These are phyloP conservation scores for Dipodomys stephensi DNA, from an alignment of 2,113 vertebrate species.

Conservation along the genomic window DNA sequence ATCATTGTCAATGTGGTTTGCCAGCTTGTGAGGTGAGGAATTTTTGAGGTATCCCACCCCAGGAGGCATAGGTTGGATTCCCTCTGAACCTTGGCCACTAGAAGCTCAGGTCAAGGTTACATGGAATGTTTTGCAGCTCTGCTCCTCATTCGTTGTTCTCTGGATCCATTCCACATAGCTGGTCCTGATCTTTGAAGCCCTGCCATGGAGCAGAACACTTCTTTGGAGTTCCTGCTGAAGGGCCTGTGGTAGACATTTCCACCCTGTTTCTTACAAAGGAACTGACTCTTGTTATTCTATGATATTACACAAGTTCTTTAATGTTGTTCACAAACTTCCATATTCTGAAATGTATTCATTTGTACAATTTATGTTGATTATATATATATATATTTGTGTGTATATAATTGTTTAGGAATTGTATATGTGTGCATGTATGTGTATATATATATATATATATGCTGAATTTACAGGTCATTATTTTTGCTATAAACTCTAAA, in stretches of 20 bases:
- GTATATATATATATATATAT: no score
- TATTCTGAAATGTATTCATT: slow-evolving; percentile 1
- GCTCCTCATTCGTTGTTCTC: not conserved
- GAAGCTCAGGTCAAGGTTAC: not conserved
- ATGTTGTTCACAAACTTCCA: not conserved
- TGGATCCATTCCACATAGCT: not conserved
- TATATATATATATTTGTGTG: not conserved
- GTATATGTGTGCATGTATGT: not conserved
- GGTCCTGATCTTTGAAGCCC: not conserved
- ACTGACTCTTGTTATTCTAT: not conserved
- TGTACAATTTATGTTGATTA: not conserved
- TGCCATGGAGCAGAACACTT: not conserved
- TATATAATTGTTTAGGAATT: not conserved
- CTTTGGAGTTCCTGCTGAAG: not conserved
- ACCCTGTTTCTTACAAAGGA: not conserved
- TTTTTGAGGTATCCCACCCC: not conserved
- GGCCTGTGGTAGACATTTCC: not conserved
- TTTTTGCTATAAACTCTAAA: no score
- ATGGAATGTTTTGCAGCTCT: not conserved
- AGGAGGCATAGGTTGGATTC: not conserved
- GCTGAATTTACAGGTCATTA: no score
- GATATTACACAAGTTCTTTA: not conserved
- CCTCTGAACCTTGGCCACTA: not conserved
- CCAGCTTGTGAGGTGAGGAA: not conserved
- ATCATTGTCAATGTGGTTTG: not conserved